Conservation (phyloP, 2,888 invertebrate species). For the Holacanthella duospinosa region DNA sequence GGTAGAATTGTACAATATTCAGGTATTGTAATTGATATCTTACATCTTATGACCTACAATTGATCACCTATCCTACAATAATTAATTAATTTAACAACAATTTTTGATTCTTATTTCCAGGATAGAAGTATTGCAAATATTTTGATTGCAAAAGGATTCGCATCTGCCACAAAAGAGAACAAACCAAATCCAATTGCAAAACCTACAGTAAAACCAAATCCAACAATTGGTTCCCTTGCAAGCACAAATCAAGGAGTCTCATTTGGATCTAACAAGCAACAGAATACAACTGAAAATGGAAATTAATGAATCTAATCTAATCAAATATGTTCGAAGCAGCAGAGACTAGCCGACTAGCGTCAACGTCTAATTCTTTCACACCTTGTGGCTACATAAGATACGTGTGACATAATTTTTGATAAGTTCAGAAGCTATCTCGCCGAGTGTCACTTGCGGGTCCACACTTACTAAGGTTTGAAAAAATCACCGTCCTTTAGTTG, state of each 20-base stretch:
- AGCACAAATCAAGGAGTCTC: not conserved
- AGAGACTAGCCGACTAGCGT: too few relatives aligned
- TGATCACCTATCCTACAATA: too few relatives aligned
- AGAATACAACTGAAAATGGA: too few relatives aligned
- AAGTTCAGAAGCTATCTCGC: too few relatives aligned
- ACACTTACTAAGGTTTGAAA: too few relatives aligned
- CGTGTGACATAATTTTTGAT: too few relatives aligned
- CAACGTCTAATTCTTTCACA: too few relatives aligned
- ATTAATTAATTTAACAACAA: not conserved
- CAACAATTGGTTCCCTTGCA: not conserved
- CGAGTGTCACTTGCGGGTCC: too few relatives aligned
- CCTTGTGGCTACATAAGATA: too few relatives aligned
- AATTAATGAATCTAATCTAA: too few relatives aligned
- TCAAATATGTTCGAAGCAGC: too few relatives aligned
- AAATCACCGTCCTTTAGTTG: too few relatives aligned
- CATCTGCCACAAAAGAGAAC: not conserved
- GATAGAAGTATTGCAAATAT: not conserved
- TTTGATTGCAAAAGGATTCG: not conserved
- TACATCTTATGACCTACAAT: not conserved
- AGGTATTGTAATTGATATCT: not conserved
- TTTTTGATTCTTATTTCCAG: not conserved
- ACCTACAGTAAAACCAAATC: not conserved
- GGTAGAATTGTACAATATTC: constrained; percentile 42
- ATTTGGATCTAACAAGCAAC: not conserved
- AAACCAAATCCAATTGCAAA: not conserved